Evolutionary conservation across 1,140 invertebrate genomes (phyloP).

Genomic region (Portunus trituberculatus): DNA sequence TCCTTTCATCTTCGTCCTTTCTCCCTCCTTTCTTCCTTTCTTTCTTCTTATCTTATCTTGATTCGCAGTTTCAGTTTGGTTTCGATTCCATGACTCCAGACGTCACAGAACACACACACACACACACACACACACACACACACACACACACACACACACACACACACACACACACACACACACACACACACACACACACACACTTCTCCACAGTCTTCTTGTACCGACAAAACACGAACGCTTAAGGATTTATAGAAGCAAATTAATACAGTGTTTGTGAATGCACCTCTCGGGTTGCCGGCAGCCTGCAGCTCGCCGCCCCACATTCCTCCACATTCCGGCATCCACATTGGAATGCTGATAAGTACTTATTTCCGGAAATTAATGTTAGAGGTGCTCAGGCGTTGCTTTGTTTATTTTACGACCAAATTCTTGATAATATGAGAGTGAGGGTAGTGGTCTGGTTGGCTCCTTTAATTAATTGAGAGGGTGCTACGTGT

Average conservation of each 20-base stretch:
- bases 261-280: constrained; percentile 71
- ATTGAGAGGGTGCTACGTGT: constrained; percentile 31
- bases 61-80: too few relatives aligned
- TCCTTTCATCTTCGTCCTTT: neutral
- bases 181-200: neutral
- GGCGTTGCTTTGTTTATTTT: constrained; percentile 45
- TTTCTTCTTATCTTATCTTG: too few relatives aligned
- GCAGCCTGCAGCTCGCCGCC: constrained; percentile 35
- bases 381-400: constrained; percentile 72
- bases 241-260: constrained; percentile 70
- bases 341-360: constrained; percentile 69
- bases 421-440: constrained; percentile 57
- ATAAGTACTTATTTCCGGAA: constrained; percentile 72
- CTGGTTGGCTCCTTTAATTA: constrained; percentile 61
- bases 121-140: neutral
- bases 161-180: too few relatives aligned
- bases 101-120: neutral
- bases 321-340: constrained; percentile 63
- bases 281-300: constrained; percentile 18
- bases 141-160: too few relatives aligned
- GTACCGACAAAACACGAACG: constrained; percentile 58
- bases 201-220: neutral
- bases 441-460: constrained; percentile 41
- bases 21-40: neutral
- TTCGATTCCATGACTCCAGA: too few relatives aligned